Conservation (phyloP, 2,888 invertebrate species). For the Cybosia mesomella region DNA sequence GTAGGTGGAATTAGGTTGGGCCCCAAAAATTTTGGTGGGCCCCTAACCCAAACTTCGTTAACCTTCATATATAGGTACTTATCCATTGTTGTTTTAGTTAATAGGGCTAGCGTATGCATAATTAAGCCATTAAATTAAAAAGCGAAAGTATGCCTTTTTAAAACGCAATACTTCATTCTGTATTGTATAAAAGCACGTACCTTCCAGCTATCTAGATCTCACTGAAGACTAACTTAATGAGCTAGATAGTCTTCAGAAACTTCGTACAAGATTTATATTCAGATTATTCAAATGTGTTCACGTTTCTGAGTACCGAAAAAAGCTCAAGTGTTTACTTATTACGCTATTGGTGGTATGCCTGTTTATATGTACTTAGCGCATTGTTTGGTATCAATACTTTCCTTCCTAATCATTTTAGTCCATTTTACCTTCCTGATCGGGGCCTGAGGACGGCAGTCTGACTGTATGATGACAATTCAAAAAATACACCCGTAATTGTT, state of each 20-base stretch:
- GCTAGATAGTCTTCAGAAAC: not conserved
- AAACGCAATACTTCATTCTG: not conserved
- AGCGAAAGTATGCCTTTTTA: not conserved
- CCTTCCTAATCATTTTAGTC: not conserved
- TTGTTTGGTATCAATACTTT: not conserved
- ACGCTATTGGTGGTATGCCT: not conserved
- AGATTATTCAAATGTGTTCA: not conserved
- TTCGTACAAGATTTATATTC: not conserved
- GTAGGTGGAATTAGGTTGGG: not conserved
- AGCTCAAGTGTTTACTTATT: not conserved
- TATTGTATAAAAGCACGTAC: too few species aligned
- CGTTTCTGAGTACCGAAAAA: slow-evolving; percentile 1
- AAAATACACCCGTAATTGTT: too few species aligned
- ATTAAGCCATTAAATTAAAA: not conserved
- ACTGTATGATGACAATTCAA: too few species aligned
- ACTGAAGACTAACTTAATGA: not conserved
- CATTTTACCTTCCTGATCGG: too few species aligned
- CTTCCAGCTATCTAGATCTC: not conserved
- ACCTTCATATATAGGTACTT: too few species aligned
- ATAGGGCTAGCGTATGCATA: not conserved
- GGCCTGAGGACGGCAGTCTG: too few species aligned
- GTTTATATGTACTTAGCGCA: too few species aligned
- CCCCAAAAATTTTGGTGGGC: not conserved
- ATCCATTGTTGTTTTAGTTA: too few species aligned
- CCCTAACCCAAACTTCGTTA: too few species aligned